A percentile compares a stretch with the other conserved stretches of the same genome.
Evolutionary conservation across 2,113 vertebrate genomes (phyloP).

Genomic region (Regulus satrapa): DNA sequence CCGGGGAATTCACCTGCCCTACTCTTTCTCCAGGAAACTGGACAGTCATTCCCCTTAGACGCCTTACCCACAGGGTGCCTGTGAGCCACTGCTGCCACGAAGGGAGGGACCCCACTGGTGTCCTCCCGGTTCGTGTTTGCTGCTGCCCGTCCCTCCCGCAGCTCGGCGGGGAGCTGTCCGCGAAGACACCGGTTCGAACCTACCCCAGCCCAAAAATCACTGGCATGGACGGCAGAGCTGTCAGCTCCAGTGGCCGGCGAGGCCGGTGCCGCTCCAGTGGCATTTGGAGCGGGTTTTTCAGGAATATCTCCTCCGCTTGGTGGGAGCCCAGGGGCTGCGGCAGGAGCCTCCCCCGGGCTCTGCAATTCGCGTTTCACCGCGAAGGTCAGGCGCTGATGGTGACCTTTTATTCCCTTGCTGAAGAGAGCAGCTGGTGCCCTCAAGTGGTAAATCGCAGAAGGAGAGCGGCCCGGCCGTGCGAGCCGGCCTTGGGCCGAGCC

Average conservation of each 20-base stretch:
- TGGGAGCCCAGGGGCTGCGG: not conserved
- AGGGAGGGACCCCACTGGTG: not conserved
- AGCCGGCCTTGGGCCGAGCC: no score
- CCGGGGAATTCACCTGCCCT: not conserved
- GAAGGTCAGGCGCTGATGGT: not conserved
- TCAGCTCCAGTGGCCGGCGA: not conserved
- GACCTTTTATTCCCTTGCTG: slow-evolving; percentile 56
- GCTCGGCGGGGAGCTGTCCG: not conserved
- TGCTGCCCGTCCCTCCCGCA: accelerated
- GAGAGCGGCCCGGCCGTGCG: not conserved
- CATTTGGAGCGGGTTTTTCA: not conserved
- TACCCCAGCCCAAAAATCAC: not conserved
- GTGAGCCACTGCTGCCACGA: not conserved
- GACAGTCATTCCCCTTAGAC: not conserved
- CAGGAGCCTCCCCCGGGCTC: not conserved
- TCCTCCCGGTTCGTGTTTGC: not conserved
- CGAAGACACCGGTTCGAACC: not conserved
- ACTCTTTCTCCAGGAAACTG: no score
- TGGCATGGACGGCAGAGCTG: not conserved
- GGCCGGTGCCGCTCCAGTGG: not conserved
- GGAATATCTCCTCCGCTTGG: not conserved
- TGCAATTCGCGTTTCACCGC: accelerated
- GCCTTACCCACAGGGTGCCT: not conserved
- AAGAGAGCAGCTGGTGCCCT: slow-evolving; percentile 56
- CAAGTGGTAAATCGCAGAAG: slow-evolving; percentile 44